Percentiles rank a stretch among this genome's conserved stretches.
Conservation (phyloP, 2,888 invertebrate species). For the Coronaproctus castanopsis region DNA sequence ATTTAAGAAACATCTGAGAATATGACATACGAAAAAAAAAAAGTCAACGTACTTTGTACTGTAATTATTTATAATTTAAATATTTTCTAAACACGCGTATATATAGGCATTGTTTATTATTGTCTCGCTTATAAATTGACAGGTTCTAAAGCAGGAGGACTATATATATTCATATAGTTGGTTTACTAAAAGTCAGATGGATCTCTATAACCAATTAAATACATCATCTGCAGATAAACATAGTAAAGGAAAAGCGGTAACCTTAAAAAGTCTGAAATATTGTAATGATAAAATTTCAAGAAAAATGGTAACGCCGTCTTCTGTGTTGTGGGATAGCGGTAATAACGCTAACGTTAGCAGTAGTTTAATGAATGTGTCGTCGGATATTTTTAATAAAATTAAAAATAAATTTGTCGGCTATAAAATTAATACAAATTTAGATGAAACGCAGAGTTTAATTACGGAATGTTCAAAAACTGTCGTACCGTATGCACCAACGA, state of each 20-base stretch:
- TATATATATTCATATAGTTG: constrained; percentile 54
- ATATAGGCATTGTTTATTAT: not conserved
- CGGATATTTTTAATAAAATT: constrained; percentile 9
- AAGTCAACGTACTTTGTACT: no score
- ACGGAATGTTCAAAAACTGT: no score
- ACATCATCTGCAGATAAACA: constrained; percentile 14
- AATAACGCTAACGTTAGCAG: no score
- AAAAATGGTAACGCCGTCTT: not conserved
- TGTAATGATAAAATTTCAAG: not conserved
- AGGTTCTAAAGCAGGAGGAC: constrained; percentile 44
- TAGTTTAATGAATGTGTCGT: not conserved
- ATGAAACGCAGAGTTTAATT: not conserved
- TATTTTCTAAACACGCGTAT: constrained; percentile 2
- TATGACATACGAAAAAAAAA: no score
- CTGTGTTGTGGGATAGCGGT: not conserved
- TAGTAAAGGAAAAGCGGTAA: not conserved
- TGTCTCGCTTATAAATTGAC: constrained; percentile 17
- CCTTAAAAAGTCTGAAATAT: not conserved
- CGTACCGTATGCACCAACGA: not conserved
- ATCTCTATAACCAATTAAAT: constrained; percentile 29
- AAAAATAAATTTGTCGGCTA: constrained; percentile 10
- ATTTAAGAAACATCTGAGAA: no score
- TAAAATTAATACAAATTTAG: constrained; percentile 5
- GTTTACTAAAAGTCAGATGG: constrained; percentile 60
- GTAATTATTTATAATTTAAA: no score